phyloP scores from a whole-genome alignment of 1,140 invertebrate species.

The Scaptomyza pallida region DNA sequence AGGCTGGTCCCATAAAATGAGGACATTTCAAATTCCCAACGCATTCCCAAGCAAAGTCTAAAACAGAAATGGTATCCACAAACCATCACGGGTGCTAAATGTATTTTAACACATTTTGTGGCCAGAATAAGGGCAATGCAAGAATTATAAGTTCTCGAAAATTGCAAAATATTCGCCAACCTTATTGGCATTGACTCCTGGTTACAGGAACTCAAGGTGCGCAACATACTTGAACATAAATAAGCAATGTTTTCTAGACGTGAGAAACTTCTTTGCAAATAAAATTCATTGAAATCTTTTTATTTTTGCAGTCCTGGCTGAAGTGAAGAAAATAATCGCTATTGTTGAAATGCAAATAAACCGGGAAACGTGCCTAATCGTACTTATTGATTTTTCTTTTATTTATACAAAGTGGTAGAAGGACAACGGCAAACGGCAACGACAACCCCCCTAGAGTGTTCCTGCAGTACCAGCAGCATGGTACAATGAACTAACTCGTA shows the following conservation, averaged over 20 bases:
- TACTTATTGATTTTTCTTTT: conserved; percentile 77
- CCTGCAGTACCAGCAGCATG: conserved; percentile 43
- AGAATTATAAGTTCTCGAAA: conserved; percentile 49
- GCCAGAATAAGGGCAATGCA: conserved; percentile 29
- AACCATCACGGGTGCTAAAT: conserved; percentile 37
- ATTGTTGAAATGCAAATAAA: conserved; percentile 72
- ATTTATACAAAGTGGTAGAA: conserved; percentile 69
- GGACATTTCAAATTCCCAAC: conserved; percentile 66
- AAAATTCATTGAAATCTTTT: neutral
- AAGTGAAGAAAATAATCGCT: conserved; percentile 26
- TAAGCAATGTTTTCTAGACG: conserved; percentile 34
- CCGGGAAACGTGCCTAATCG: conserved; percentile 79
- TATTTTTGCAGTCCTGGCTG: neutral
- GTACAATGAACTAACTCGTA: conserved; percentile 82
- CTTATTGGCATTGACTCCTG: conserved; percentile 55
- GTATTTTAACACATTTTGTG: conserved; percentile 61
- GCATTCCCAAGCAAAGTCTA: conserved; percentile 56
- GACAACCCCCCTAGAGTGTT: neutral
- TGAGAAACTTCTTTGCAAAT: conserved; percentile 10
- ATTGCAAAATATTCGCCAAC: conserved; percentile 47
- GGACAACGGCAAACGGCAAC: conserved; percentile 12
- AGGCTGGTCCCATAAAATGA: conserved; percentile 49
- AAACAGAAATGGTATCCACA: conserved; percentile 13
- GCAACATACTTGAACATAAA: conserved; percentile 9
- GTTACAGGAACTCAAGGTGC: neutral